Evolutionary conservation across 2,113 vertebrate genomes (phyloP).

Genomic region (Psophia crepitans): DNA sequence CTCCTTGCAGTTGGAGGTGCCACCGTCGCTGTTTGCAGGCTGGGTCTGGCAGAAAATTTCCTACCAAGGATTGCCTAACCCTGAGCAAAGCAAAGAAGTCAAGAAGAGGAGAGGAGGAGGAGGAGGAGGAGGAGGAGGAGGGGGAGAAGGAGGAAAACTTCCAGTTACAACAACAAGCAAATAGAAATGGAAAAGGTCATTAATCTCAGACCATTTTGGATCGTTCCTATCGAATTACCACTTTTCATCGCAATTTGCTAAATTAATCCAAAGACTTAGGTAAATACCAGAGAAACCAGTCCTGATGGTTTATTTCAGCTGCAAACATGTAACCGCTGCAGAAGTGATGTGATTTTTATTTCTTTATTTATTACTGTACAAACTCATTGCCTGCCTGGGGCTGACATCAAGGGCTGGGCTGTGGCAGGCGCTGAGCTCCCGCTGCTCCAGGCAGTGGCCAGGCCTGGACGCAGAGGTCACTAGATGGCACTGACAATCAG

Average conservation of each 20-base stretch:
- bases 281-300: not conserved
- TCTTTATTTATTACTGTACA: too few relatives aligned
- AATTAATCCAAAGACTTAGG: not conserved
- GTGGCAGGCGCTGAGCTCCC: not conserved
- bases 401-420: not conserved
- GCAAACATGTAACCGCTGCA: not conserved
- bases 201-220: not conserved
- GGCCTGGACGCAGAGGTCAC: not conserved
- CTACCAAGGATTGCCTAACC: not conserved
- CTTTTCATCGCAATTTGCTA: not conserved
- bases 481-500: not conserved
- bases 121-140: too few relatives aligned
- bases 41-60: not conserved
- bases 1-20: not conserved
- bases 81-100: not conserved
- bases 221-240: not conserved
- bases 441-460: not conserved
- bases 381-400: not conserved
- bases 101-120: not conserved
- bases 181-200: not conserved
- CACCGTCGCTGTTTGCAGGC: not conserved
- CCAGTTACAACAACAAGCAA: not conserved
- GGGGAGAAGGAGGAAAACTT: too few relatives aligned
- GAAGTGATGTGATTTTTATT: not conserved
- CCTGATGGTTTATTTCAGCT: not conserved